phyloP scores from a whole-genome alignment of 2,113 vertebrate species.

The Phycodurus eques region DNA sequence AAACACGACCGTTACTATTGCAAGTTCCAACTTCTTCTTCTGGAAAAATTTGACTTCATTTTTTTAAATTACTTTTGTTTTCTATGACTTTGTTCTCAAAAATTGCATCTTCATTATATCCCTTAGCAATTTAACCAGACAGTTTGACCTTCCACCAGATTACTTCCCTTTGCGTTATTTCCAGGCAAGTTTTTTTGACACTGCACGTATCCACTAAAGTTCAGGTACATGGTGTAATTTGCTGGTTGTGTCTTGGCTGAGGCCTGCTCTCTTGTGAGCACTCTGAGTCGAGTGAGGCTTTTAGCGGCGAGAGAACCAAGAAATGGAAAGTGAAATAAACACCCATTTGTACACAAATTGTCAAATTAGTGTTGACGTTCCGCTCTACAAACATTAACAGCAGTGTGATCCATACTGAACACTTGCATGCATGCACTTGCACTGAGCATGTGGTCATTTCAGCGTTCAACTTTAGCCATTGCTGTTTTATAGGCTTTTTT shows the following conservation, averaged over 20 bases:
- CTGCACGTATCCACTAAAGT: neutral
- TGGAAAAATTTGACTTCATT: too few species aligned
- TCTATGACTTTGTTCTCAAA: too few species aligned
- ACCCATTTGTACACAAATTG: neutral
- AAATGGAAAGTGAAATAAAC: constrained; percentile 1
- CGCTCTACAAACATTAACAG: neutral
- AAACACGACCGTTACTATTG: too few species aligned
- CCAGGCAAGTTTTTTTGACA: neutral
- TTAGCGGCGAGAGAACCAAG: neutral
- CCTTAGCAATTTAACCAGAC: too few species aligned
- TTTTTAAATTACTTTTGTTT: too few species aligned
- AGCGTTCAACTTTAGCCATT: constrained; percentile 5
- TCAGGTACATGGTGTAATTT: neutral
- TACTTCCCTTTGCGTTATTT: neutral
- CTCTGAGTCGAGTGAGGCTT: neutral
- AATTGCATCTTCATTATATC: too few species aligned
- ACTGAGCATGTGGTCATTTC: neutral
- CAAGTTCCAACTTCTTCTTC: too few species aligned
- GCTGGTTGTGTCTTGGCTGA: neutral
- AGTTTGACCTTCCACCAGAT: too few species aligned
- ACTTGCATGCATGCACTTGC: neutral
- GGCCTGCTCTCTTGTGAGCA: neutral
- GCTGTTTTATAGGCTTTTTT: constrained; percentile 16
- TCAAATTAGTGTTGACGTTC: neutral
- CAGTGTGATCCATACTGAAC: neutral